Evolutionary conservation across 2,113 vertebrate genomes (phyloP), one percentile per base, ranked within the genome.

Genomic region (Capreolus pygargus): DNA sequence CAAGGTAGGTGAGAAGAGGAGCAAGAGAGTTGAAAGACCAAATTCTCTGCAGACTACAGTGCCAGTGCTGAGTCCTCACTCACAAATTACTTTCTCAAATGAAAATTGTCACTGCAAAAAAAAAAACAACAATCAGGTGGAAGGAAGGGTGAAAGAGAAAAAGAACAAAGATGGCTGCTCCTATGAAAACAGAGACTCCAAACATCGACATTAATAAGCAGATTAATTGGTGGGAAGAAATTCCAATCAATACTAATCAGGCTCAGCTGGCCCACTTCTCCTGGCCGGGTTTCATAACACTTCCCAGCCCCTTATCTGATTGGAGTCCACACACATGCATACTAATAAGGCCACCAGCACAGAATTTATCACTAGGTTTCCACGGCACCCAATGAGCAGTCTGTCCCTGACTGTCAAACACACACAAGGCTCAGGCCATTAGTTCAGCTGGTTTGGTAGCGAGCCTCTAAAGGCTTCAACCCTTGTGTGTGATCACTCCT

Each of bases 151-250:
- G 3, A 55, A 50, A 85, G 28, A 25, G 54, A 61, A 39, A 60
- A 93, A 64, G 89, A 94, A 94, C 23, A 43, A 93, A 86, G 36
- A 78, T 2, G 64, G 84, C 89, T 85, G 70, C 83, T 87, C 96
- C 95, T 45, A 95, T 67, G 78, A 92, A 96, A 84, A 94, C 82
- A 89, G 81, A 90, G 55, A n/a, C 94, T 85, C 79, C 74, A 95
- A 89, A 96, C 93, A 97, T 43, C 36, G 1, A 95, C 86, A 58
- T 92, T 96, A 97, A 97, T 55, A 98, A 88, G 43, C 93, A 98
- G 96, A 97, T 74, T 94, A n/a, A 94, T 96, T 98, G 97, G 95
- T 94, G 85, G 95, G 93, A 97, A 98, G 98, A 97, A 94, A 96
- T 95, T 1, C 11, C 64, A 90, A 94, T 97, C 84, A 97, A 70